Evolutionary conservation across 2,888 invertebrate species (phyloP), one percentile per base, ranked within the genome.

Genomic region (Trichopoda pennipes): DNA sequence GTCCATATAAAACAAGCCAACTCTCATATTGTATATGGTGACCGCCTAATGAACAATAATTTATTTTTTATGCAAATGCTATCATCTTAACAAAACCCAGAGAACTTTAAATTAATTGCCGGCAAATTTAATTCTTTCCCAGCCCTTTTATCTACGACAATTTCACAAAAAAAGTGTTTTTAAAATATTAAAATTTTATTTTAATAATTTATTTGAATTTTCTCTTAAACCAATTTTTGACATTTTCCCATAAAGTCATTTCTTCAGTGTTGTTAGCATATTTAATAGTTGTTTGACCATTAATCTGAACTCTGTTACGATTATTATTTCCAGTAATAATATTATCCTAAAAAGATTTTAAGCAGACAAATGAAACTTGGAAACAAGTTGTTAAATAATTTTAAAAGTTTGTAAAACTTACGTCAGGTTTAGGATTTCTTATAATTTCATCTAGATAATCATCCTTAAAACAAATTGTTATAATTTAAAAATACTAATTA

Each of bases 331-430:
- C 70, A 35, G 10, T 0, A 2, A 70, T 70, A 38, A 70, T 17
- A 60, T 70, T 70, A 17, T 60, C 38, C 70, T 70, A 9, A 49
- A 60, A 70, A 14, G 16, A 23, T 17, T 42, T 47, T 35, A 19
- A 8, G n/a, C 28, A 55, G n/a, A 17, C 32, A n/a, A 28, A 19
- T n/a, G 1, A 28, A n/a, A n/a, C n/a, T n/a, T n/a, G n/a, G n/a
- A n/a, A n/a, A n/a, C 28, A 55, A 1, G 0, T 16, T 23, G 23
- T 9, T n/a, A 61, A 47, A 38, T 44, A n/a, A 21, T 9, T 16
- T 17, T 1, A 21, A 10, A 7, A 19, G 1, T n/a, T 47, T 2
- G 3, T 14, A 42, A 21, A 42, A 68, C 68, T 68, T 55, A 68
- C 68, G 19, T 28, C 14, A 8, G 8, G 12, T 16, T 23, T 68